Percentiles rank a stretch among this genome's conserved stretches.
phyloP scores from a whole-genome alignment of 2,113 vertebrate species.

The Carassius gibelio region DNA sequence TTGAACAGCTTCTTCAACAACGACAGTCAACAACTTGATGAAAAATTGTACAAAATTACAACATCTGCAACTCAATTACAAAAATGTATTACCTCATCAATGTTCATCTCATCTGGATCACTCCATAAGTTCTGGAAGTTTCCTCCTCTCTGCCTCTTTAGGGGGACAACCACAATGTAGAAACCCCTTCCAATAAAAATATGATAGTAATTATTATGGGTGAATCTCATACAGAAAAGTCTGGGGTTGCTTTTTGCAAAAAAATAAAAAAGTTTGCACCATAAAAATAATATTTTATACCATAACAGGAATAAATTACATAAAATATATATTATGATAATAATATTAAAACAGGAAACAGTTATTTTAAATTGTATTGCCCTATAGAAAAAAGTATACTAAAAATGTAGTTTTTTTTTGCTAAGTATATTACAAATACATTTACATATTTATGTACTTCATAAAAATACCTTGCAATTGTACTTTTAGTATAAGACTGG shows the following conservation, averaged over 20 bases:
- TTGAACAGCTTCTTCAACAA: background rate
- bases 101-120: constrained; percentile 96
- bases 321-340: background rate
- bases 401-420: too few species aligned
- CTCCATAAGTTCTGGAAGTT: constrained; percentile 94
- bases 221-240: constrained; percentile 17
- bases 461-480: too few species aligned
- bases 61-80: background rate
- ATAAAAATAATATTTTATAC: background rate
- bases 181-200: constrained; percentile 81
- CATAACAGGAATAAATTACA: background rate
- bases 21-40: background rate
- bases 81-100: constrained; percentile 87
- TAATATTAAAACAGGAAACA: background rate
- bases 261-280: background rate
- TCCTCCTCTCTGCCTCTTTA: constrained; percentile 92
- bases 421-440: too few species aligned
- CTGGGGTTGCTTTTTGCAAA: background rate
- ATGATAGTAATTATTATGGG: constrained; percentile 26
- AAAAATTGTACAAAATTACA: background rate
- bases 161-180: constrained; percentile 95
- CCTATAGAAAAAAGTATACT: too few species aligned
- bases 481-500: too few species aligned
- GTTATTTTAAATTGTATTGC: background rate
- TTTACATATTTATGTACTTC: too few species aligned